Evolutionary conservation across 2,113 vertebrate genomes (phyloP).

Genomic region (Thalassarche chlororhynchos): DNA sequence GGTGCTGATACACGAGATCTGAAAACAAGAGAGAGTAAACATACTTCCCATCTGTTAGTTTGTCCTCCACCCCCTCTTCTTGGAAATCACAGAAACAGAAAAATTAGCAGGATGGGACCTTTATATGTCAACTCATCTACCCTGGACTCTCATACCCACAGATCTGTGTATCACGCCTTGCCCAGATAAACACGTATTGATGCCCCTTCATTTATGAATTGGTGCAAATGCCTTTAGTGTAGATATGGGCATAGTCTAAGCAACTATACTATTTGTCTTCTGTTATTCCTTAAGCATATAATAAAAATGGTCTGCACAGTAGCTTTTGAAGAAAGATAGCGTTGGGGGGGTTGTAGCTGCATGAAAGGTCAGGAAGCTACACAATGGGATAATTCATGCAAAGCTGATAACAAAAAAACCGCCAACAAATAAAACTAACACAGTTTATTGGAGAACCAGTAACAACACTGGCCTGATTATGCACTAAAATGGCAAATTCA

Average conservation of each 20-base stretch:
- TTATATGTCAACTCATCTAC: background rate
- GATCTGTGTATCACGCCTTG: background rate
- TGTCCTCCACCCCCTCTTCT: background rate
- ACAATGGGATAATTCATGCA: background rate
- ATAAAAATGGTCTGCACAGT: background rate
- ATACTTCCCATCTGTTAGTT: background rate
- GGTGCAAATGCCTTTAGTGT: background rate
- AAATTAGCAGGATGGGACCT: background rate
- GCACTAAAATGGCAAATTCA: background rate
- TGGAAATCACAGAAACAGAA: background rate
- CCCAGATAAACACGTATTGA: background rate
- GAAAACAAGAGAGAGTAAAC: slow-evolving; percentile 8
- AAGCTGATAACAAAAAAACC: background rate
- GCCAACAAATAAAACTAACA: background rate
- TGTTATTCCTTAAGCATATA: background rate
- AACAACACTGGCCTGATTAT: background rate
- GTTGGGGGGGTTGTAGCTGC: accelerated
- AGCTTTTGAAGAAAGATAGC: background rate
- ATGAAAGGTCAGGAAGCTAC: background rate
- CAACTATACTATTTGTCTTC: background rate
- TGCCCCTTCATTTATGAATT: background rate
- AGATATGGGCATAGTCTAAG: background rate
- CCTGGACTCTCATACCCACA: accelerated
- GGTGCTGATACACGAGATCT: background rate
- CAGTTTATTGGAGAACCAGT: background rate